Evolutionary conservation across 2,888 invertebrate species (phyloP), one percentile per base, ranked within the genome.

Genomic region (Scaptomyza tumidula): DNA sequence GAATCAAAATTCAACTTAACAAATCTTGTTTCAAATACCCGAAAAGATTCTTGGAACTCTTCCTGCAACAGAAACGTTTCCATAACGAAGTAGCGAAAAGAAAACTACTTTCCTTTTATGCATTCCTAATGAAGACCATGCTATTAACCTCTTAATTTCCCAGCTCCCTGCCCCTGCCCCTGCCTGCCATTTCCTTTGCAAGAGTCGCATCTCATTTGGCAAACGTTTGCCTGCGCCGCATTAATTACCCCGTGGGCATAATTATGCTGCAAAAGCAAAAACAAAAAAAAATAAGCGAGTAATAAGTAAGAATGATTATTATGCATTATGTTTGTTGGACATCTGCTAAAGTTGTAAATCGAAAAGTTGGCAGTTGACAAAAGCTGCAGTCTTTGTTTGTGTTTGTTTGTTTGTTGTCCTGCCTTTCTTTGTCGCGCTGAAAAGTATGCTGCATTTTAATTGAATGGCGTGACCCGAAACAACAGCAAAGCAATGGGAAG

Each of bases 371-470:
- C 62, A 62, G 31, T 43, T 67, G 73, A 55, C 39, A 39, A 14
- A 53, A 68, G 50, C 50, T 50, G 73, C 27, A 16, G 10, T 50
- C 24, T n/a, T 3, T 24, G 24, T n/a, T 24, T 46, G n/a, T 6
- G 24, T 24, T 24, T n/a, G n/a, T n/a, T n/a, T n/a, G 19, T 13
- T 35, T n/a, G 50, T 35, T 50, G 0, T 29, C 33, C 4, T 4
- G 31, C 13, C 16, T 46, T n/a, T 6, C 13, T 27, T 27, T 37
- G 27, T 19, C 19, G 41, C 49, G 46, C 56, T 44, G 37, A 55
- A 65, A 75, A 79, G 71, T 65, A 66, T 68, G 80, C 80, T 74
- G 82, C 75, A 75, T 81, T 84, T 81, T 76, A 84, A 83, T 84
- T 86, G 82, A 76, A 84, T 61, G 64, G 60, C 62, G 59, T 66